Evolutionary conservation across 2,113 vertebrate genomes (phyloP).

Genomic region (Cyanoramphus novaezelandiae): DNA sequence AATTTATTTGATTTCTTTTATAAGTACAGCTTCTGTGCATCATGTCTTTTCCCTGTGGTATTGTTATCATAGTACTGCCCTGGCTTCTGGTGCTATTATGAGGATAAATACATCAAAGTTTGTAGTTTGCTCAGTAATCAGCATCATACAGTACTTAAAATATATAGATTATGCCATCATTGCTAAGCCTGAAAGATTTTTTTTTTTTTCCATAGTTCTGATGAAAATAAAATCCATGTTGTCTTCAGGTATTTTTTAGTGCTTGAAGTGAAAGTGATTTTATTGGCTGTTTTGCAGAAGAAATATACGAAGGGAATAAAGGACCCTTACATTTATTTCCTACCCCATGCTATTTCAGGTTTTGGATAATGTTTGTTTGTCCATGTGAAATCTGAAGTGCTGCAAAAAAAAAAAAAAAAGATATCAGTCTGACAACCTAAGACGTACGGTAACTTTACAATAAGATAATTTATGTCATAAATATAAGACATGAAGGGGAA

Average conservation of each 20-base stretch:
- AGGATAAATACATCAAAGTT: background rate
- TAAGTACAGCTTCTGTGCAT: background rate
- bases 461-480: background rate
- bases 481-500: background rate
- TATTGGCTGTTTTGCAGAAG: background rate
- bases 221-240: background rate
- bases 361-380: background rate
- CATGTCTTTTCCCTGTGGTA: accelerated
- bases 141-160: background rate
- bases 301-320: background rate
- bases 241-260: background rate
- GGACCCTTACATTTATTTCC: background rate
- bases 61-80: background rate
- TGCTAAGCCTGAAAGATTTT: background rate
- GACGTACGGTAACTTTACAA: background rate
- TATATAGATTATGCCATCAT: background rate
- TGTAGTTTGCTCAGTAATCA: background rate
- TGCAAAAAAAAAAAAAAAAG: background rate
- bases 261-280: background rate
- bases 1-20: background rate
- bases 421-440: background rate
- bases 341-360: background rate
- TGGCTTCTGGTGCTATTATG: background rate
- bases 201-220: background rate
- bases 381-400: background rate